These are phyloP conservation scores for Cebus imitator DNA, from an alignment of 2,113 vertebrate species.

Conservation along the genomic window DNA sequence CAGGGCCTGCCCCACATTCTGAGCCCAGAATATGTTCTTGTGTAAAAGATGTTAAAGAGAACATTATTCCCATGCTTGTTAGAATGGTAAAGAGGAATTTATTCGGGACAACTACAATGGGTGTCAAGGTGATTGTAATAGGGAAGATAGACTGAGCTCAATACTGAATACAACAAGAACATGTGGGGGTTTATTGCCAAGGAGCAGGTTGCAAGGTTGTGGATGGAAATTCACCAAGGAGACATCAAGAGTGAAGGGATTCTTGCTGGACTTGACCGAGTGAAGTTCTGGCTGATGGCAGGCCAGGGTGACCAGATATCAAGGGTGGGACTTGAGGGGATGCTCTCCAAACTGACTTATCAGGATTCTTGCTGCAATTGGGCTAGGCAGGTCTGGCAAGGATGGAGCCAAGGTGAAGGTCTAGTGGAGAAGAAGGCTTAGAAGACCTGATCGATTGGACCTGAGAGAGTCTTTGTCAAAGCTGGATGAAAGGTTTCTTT, in stretches of 20 bases:
- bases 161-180: background rate
- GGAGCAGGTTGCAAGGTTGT: background rate
- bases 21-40: background rate
- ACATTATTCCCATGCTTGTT: background rate
- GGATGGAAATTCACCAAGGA: background rate
- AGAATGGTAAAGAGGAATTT: background rate
- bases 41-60: conserved; percentile 16
- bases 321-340: no score
- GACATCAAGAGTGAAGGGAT: no score
- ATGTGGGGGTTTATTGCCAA: background rate
- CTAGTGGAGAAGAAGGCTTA: background rate
- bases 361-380: background rate
- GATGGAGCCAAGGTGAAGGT: background rate
- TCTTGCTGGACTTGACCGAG: no score
- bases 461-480: background rate
- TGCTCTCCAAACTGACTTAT: background rate
- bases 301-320: background rate
- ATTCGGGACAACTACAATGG: background rate
- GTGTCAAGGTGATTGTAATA: background rate
- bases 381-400: background rate
- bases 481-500: background rate
- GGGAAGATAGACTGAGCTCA: background rate
- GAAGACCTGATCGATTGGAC: background rate
- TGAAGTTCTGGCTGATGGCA: background rate
- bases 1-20: background rate